A percentile compares a stretch with the other conserved stretches of the same genome.
Evolutionary conservation across 2,113 vertebrate species (phyloP).

Genomic region (Pelecanoides urinatrix): DNA sequence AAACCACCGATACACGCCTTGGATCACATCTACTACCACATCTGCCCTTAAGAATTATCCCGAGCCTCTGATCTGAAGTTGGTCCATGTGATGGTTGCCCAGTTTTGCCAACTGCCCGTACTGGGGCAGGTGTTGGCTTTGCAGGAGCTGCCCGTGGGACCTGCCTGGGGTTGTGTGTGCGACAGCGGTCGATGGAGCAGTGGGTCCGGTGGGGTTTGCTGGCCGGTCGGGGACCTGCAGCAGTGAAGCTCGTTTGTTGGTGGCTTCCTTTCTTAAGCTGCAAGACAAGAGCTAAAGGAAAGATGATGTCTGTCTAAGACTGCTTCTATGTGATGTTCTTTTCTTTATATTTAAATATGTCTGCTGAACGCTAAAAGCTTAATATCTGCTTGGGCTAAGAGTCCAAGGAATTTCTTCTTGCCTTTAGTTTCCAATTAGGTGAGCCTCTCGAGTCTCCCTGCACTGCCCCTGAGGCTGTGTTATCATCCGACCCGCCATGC

Average conservation of each 20-base stretch:
- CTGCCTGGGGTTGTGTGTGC: background rate
- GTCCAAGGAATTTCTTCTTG: constrained; percentile 20
- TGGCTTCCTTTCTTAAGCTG: background rate
- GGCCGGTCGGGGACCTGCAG: background rate
- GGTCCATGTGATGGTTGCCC: background rate
- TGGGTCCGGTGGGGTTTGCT: background rate
- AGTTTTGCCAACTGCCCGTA: background rate
- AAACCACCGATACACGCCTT: fast-evolving
- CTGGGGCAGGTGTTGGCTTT: background rate
- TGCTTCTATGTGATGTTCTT: background rate
- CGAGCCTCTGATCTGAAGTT: background rate
- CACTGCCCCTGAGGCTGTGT: constrained; percentile 29
- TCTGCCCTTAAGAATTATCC: background rate
- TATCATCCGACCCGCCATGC: background rate
- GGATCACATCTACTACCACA: fast-evolving
- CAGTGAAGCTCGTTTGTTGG: background rate
- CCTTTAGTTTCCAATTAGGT: constrained; percentile 62
- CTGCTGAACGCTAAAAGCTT: constrained; percentile 15
- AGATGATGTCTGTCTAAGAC: background rate
- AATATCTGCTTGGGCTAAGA: background rate
- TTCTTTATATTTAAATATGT: background rate
- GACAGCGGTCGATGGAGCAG: background rate
- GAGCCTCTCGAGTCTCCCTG: background rate
- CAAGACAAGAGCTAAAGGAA: background rate
- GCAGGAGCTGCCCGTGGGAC: background rate